A percentile compares a stretch with the other conserved stretches of the same genome.
These are phyloP conservation scores for Trypoxylon attenuatum DNA, from an alignment of 2,888 invertebrate genomes.

Conservation along the genomic window DNA sequence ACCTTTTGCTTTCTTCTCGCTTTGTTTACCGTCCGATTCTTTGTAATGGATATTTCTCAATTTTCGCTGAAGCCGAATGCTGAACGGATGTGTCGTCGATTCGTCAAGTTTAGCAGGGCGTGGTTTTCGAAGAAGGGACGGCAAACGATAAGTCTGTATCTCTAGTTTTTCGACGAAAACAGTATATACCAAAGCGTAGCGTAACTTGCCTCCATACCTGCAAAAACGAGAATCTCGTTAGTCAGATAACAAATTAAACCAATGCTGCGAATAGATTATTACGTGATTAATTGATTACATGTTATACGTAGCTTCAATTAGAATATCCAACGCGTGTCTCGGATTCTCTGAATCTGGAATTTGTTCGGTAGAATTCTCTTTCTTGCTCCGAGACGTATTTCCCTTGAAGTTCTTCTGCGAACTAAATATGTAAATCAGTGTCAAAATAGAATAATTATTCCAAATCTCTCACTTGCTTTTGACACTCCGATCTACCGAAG, in stretches of 20 bases:
- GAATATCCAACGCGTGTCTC: conserved; percentile 36
- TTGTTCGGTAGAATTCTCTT: too few species aligned
- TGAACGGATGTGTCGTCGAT: conserved; percentile 1
- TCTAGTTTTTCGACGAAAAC: conserved; percentile 49
- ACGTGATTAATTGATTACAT: too few species aligned
- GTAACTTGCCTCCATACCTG: conserved; percentile 60
- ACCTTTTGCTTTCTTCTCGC: conserved; percentile 4
- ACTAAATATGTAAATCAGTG: too few species aligned
- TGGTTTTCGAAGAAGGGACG: conserved; percentile 48
- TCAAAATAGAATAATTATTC: too few species aligned
- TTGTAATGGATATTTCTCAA: neutral
- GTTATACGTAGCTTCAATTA: conserved; percentile 57
- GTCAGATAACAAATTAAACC: neutral
- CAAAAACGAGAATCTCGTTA: neutral
- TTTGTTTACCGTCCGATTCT: neutral
- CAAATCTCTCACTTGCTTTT: neutral
- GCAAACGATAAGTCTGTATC: conserved; percentile 44
- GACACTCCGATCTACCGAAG: neutral
- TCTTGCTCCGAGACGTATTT: neutral
- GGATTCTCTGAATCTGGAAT: conserved; percentile 6
- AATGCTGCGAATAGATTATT: too few species aligned
- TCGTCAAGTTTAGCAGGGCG: conserved; percentile 41
- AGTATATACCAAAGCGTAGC: conserved; percentile 54
- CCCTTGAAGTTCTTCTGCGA: too few species aligned
- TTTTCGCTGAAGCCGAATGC: neutral